phyloP scores from a whole-genome alignment of 2,888 invertebrate genomes.

The Andrena marginata region DNA sequence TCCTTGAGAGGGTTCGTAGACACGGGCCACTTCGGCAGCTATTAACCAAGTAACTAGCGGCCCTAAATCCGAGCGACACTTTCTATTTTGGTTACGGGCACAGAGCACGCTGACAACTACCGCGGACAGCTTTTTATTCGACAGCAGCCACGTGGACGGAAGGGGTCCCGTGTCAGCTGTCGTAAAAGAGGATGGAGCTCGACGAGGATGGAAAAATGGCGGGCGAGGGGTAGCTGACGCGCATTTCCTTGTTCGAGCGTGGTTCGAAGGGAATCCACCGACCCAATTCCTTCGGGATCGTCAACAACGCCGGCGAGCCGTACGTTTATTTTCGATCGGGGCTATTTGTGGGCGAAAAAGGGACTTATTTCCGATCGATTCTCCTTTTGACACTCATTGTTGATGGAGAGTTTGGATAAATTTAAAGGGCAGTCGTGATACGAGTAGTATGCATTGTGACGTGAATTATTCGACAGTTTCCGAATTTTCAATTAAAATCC shows the following conservation, averaged over 20 bases:
- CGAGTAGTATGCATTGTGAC: no score
- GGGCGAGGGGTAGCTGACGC: slow-evolving; percentile 11
- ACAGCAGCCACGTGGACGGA: slow-evolving; percentile 47
- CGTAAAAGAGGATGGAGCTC: slow-evolving; percentile 13
- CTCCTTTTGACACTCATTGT: neutral
- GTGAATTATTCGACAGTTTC: neutral
- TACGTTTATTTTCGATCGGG: slow-evolving; percentile 45
- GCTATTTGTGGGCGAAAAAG: slow-evolving; percentile 20
- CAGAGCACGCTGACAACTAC: slow-evolving; percentile 67
- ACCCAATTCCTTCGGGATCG: slow-evolving; percentile 61
- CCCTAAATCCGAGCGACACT: slow-evolving; percentile 49
- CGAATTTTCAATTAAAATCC: no score
- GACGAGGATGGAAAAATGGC: neutral
- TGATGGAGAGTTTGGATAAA: slow-evolving; percentile 15
- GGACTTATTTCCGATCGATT: slow-evolving; percentile 25
- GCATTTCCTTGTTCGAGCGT: slow-evolving; percentile 26
- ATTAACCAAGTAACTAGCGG: slow-evolving; percentile 53
- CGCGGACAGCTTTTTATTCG: slow-evolving; percentile 57
- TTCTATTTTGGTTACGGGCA: slow-evolving; percentile 62
- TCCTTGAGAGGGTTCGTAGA: neutral
- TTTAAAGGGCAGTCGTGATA: no score
- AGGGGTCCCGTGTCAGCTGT: slow-evolving; percentile 30
- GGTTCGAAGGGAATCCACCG: slow-evolving; percentile 50
- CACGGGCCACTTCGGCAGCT: slow-evolving; percentile 23
- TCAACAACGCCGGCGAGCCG: slow-evolving; percentile 36